These are phyloP conservation scores for Notarius lentiginosus DNA, from an alignment of 2,113 vertebrate species.

Conservation along the genomic window DNA sequence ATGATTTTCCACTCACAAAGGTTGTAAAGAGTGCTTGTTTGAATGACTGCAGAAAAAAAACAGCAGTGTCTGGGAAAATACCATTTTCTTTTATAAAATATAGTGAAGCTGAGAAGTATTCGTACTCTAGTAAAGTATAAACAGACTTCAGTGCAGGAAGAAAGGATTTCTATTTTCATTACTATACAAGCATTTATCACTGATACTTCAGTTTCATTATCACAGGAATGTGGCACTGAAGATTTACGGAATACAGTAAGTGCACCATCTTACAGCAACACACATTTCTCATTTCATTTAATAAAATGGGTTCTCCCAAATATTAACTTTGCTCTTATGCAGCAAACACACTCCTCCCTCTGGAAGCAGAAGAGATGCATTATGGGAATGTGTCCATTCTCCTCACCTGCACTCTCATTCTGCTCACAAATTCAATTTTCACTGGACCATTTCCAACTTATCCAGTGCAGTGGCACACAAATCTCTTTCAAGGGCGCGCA, in stretches of 20 bases:
- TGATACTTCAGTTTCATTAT: neutral
- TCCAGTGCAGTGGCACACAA: constrained; percentile 41
- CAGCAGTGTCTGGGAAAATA: neutral
- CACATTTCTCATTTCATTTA: constrained; percentile 7
- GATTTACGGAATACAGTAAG: neutral
- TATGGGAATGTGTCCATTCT: constrained; percentile 42
- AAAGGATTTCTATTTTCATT: neutral
- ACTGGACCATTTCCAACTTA: constrained; percentile 56
- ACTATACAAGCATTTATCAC: neutral
- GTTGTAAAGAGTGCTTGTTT: neutral
- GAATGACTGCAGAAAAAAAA: neutral
- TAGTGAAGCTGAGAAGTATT: neutral
- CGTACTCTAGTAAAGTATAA: neutral
- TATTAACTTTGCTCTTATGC: constrained; percentile 13
- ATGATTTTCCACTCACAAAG: neutral
- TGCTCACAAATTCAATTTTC: constrained; percentile 55
- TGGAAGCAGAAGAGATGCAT: constrained; percentile 37
- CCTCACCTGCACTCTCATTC: constrained; percentile 51
- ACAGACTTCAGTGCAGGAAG: neutral
- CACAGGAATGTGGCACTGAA: neutral
- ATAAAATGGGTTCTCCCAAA: neutral
- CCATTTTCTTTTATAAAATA: neutral
- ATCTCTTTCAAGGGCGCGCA: constrained; percentile 49
- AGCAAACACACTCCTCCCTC: constrained; percentile 11
- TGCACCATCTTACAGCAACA: neutral